Percentiles rank a stretch among this genome's conserved stretches.
These are phyloP conservation scores for Enteromius argenteus DNA, from an alignment of 2,797 vertebrate genomes.

Conservation along the genomic window DNA sequence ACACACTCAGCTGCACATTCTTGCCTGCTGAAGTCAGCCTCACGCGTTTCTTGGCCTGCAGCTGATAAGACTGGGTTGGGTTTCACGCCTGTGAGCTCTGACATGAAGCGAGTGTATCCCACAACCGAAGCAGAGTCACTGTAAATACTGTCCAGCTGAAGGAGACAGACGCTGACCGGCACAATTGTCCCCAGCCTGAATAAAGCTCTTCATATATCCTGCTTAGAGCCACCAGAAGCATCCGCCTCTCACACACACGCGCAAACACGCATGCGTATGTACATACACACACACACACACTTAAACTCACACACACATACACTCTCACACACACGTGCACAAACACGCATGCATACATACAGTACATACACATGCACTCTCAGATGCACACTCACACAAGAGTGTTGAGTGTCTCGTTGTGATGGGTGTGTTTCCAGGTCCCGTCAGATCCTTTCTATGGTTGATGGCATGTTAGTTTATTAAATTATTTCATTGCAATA, in stretches of 20 bases:
- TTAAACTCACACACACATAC: no score
- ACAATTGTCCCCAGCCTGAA: slow-evolving; percentile 75
- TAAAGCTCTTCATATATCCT: slow-evolving; percentile 58
- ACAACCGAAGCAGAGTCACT: not conserved
- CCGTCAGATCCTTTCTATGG: not conserved
- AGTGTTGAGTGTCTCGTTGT: no score
- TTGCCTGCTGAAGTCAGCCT: slow-evolving; percentile 79
- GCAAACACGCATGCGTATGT: no score
- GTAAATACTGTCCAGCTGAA: slow-evolving; percentile 64
- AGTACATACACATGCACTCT: no score
- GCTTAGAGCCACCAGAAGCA: slow-evolving; percentile 19
- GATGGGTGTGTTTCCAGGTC: no score
- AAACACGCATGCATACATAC: no score
- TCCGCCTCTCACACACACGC: not conserved
- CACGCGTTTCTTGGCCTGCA: slow-evolving; percentile 71
- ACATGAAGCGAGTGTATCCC: slow-evolving; percentile 68
- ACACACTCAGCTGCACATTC: slow-evolving; percentile 78
- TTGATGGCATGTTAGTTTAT: not conserved
- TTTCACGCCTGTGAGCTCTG: slow-evolving; percentile 70
- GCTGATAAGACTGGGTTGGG: slow-evolving; percentile 76
- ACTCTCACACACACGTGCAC: no score
- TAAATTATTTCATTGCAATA: not conserved
- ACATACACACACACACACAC: not conserved
- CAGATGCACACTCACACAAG: no score
- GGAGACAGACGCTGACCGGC: slow-evolving; percentile 52